phyloP scores from a whole-genome alignment of 2,888 invertebrate species.

The Andrena flavipes region DNA sequence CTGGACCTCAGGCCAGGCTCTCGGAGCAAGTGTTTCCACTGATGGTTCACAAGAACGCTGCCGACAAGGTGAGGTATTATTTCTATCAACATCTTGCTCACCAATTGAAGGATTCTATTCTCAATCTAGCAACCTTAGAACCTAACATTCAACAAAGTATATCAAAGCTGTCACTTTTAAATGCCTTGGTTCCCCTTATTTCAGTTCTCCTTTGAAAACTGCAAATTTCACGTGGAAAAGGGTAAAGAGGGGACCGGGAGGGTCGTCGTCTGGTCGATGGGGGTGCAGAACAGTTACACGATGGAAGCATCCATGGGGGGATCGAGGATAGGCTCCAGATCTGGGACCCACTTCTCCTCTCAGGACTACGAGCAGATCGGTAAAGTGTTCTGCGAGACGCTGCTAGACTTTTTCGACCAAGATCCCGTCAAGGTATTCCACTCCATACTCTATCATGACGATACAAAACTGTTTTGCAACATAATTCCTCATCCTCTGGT shows the following conservation, averaged over 20 bases:
- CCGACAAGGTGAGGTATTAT: conserved; percentile 90
- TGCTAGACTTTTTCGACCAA: conserved; percentile 95
- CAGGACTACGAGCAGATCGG: conserved; percentile 93
- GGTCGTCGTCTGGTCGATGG: conserved; percentile 98
- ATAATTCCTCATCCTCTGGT: background rate
- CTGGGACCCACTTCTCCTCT: conserved; percentile 93
- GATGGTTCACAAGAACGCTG: conserved; percentile 96
- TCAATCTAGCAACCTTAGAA: too few relatives aligned
- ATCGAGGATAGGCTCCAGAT: conserved; percentile 92
- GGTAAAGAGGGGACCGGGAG: conserved; percentile 98
- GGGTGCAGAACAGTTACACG: conserved; percentile 97
- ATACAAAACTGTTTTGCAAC: background rate
- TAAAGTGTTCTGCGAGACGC: conserved; percentile 95
- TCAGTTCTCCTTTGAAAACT: conserved; percentile 96
- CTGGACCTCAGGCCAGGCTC: conserved; percentile 90
- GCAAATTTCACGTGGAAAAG: conserved; percentile 96
- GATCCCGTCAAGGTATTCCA: conserved; percentile 90
- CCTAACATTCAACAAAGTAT: too few relatives aligned
- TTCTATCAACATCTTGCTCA: background rate
- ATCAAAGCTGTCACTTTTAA: too few relatives aligned
- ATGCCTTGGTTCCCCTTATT: background rate
- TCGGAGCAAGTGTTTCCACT: conserved; percentile 97
- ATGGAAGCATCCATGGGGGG: conserved; percentile 98
- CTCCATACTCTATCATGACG: background rate
- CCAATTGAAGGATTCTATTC: too few relatives aligned